Conservation (phyloP, 2,888 invertebrate genomes). For the Alviniconcha strummeri region DNA sequence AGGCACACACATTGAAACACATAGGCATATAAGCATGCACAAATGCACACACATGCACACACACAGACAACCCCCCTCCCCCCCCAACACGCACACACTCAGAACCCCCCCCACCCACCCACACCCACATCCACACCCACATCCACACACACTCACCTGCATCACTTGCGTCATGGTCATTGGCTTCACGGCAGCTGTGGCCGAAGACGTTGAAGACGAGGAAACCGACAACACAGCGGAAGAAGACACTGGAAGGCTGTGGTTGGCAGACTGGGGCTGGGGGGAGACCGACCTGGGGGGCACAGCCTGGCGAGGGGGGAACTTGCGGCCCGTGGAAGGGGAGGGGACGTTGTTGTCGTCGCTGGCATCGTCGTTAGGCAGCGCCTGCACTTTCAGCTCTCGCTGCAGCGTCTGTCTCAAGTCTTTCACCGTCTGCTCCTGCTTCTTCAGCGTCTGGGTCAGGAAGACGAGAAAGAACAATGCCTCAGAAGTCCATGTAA, state of each 20-base stretch:
- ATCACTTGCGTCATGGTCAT: slow-evolving; percentile 25
- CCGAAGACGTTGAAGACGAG: slow-evolving; percentile 9
- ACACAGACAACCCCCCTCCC: background rate
- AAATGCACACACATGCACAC: background rate
- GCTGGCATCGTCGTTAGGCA: slow-evolving; percentile 72
- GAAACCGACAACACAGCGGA: slow-evolving; percentile 28
- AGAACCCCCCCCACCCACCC: background rate
- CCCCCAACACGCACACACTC: too few relatives aligned
- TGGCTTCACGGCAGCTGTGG: slow-evolving; percentile 34
- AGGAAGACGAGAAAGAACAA: background rate
- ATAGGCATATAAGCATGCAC: background rate
- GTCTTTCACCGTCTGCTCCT: slow-evolving; percentile 90
- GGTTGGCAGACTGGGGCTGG: background rate
- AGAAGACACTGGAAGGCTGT: background rate
- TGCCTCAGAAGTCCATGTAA: too few relatives aligned
- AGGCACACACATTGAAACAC: background rate
- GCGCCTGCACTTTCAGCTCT: slow-evolving; percentile 79
- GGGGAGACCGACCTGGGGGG: background rate
- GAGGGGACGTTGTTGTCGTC: slow-evolving; percentile 38
- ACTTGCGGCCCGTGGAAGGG: slow-evolving; percentile 26
- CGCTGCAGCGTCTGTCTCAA: slow-evolving; percentile 93
- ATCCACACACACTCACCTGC: background rate
- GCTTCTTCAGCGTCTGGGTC: slow-evolving; percentile 80
- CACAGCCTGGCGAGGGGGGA: slow-evolving; percentile 4
- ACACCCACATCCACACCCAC: background rate